Conservation (phyloP, 2,797 vertebrate species). For the Anomalospiza imberbis region DNA sequence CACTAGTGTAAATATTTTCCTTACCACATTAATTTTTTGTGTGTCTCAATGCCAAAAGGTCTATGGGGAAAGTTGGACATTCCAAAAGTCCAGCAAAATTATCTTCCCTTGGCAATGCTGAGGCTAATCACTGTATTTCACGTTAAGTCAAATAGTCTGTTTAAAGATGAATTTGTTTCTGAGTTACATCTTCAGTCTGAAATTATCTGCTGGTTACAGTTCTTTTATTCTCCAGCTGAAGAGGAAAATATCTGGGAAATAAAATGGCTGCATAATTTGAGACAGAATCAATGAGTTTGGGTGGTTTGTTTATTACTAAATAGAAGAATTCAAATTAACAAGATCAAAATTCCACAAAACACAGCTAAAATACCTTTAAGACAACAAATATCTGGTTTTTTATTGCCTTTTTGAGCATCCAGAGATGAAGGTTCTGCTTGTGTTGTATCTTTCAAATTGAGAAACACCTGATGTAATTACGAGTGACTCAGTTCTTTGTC, state of each 20-base stretch:
- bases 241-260: background rate
- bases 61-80: background rate
- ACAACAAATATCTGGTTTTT: background rate
- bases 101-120: background rate
- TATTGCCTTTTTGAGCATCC: background rate
- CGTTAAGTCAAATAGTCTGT: background rate
- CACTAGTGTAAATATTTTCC: background rate
- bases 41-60: background rate
- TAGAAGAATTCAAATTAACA: background rate
- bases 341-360: background rate
- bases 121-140: background rate
- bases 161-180: background rate
- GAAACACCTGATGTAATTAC: background rate
- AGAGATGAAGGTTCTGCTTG: background rate
- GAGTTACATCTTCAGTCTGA: background rate
- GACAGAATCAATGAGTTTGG: background rate
- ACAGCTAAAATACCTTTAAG: background rate
- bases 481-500: background rate
- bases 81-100: background rate
- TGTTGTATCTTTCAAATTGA: background rate
- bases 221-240: background rate
- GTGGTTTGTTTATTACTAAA: background rate
- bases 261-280: background rate
- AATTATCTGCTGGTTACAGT: background rate
- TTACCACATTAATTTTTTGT: background rate